Evolutionary conservation across 2,888 invertebrate species (phyloP), one percentile per base, ranked within the genome.

Genomic region (Campoletis raptor): DNA sequence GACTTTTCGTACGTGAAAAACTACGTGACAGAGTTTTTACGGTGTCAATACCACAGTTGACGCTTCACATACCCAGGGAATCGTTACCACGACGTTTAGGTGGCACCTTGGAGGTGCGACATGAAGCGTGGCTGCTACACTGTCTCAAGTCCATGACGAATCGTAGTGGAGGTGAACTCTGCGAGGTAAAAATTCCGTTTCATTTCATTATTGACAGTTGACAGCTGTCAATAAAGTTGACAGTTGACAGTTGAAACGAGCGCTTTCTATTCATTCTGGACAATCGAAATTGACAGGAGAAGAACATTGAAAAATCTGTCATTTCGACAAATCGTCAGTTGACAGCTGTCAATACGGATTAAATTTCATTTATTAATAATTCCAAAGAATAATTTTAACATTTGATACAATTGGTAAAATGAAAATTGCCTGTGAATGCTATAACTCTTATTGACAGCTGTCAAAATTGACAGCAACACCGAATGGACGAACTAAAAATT

Each of bases 1-100:
- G 99, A 80, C 95, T 99, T 91, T 99, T 99, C 95, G 98, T 99
- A 83, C 96, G 98, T 87, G 99, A 99, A 95, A 99, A 99, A 95
- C 95, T 99, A 90, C 96, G 99, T 89, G 99, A 99, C 95, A 96
- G 99, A 92, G 99, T 99, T 87, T 99, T 97, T 95, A 99, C 99
- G 42, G 98, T 99, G 91, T 98, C 97, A 94, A 96, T 98, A 94
- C 97, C 98, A 86, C 98, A 99, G 95, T 96, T 99, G 90, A 96
- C 96, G 89, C 96, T 96, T 92, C 99, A 99, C 96, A 98, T 99
- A 94, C 98, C 99, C 83, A 96, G 97, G 92, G 97, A 97, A 93
- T 97, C 98, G 92, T 96, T 99, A 94, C 99, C 99, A 91, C 95
- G 96, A 91, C 97, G 97, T 94, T 96, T 99, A 93, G 99, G 99